Evolutionary conservation across 1,140 invertebrate species (phyloP).

Genomic region (Scaptomyza montana): DNA sequence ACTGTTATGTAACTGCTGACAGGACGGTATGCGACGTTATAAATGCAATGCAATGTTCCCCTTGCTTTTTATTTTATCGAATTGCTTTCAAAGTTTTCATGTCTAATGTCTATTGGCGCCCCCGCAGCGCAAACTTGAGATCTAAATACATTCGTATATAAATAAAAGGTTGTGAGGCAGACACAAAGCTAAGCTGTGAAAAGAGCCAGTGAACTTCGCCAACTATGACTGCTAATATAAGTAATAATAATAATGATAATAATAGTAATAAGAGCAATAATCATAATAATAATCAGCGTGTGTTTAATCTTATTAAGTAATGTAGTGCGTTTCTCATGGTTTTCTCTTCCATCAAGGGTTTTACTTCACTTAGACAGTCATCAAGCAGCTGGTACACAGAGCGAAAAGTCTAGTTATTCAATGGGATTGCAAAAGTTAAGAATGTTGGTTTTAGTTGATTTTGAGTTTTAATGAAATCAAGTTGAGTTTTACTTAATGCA

Average conservation of each 20-base stretch:
- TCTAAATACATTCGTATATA: not conserved
- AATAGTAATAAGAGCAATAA: not conserved
- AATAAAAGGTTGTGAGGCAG: not conserved
- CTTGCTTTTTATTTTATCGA: slow-evolving; percentile 1
- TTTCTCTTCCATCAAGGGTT: not conserved
- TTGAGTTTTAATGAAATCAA: too few relatives aligned
- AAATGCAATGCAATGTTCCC: too few relatives aligned
- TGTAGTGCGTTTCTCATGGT: too few relatives aligned
- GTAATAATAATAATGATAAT: not conserved
- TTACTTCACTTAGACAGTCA: not conserved
- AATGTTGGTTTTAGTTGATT: too few relatives aligned
- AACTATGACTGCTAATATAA: not conserved
- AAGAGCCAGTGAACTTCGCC: too few relatives aligned
- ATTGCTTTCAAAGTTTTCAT: slow-evolving; percentile 3
- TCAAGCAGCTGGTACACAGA: too few relatives aligned
- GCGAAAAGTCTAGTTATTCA: too few relatives aligned
- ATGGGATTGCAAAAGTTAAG: too few relatives aligned
- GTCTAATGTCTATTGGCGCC: not conserved
- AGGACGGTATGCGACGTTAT: too few relatives aligned
- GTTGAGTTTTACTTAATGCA: too few relatives aligned
- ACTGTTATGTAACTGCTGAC: not conserved
- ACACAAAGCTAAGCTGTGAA: not conserved
- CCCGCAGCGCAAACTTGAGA: not conserved
- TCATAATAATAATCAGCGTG: slow-evolving; percentile 3
- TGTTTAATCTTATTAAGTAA: not conserved